Percentiles rank a stretch among this genome's conserved stretches.
Evolutionary conservation across 1,140 invertebrate genomes (phyloP).

Genomic region (Drosophila ogumai): DNA sequence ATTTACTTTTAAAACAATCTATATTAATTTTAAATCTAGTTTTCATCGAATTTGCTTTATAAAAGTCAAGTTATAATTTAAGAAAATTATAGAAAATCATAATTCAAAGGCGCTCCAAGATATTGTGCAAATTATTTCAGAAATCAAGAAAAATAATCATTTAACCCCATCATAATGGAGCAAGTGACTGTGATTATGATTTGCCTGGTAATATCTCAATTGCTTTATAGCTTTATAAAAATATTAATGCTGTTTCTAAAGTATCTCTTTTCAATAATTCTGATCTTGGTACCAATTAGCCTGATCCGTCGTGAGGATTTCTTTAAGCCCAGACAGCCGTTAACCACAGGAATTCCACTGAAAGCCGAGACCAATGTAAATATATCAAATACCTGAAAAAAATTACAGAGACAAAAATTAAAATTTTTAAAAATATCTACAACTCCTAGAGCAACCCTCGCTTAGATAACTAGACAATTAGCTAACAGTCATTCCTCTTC

Average conservation of each 20-base stretch:
- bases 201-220: not conserved
- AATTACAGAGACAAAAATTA: not conserved
- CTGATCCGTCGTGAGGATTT: not conserved
- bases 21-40: not conserved
- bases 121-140: not conserved
- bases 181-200: not conserved
- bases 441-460: slow-evolving; percentile 19
- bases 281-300: not conserved
- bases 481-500: slow-evolving; percentile 42
- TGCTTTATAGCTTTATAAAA: too few species aligned
- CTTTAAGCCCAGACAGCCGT: not conserved
- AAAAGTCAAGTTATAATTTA: not conserved
- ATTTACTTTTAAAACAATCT: not conserved
- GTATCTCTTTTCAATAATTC: not conserved
- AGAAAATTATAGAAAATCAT: not conserved
- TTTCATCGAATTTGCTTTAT: not conserved
- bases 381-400: not conserved
- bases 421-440: not conserved
- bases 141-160: not conserved
- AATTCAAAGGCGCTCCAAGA: not conserved
- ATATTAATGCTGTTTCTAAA: not conserved
- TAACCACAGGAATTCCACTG: rapidly evolving
- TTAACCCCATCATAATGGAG: not conserved
- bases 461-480: slow-evolving; percentile 56
- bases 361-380: not conserved